Base-by-base conservation (phyloP, 2,113 vertebrate species). In the Heterocephalus glaber region DNA sequence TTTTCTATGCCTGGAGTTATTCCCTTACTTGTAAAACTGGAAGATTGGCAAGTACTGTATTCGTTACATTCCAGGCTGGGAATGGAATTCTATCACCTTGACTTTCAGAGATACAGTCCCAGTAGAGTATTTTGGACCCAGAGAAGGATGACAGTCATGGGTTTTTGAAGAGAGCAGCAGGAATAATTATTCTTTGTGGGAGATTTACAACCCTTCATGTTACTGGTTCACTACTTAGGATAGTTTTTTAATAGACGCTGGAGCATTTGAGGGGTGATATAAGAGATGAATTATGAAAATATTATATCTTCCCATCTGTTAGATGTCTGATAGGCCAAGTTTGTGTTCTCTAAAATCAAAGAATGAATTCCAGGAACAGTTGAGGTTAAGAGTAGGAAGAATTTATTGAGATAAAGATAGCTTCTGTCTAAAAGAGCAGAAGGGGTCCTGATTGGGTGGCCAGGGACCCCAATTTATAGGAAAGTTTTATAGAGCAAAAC, bases 31-130 rank as follows among this genome's bases (percentile, higher is more conserved):
- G 38, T 63, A 38, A 68, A 92, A 60, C 33, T 33, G 20, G 47
- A 7, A 90, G 10, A 44, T 17, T 47, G 8, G 19, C 20, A 68
- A 7, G 1, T 56, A 81, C 52, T 56, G 7, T 17, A 8, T 54
- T 52, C 20, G 10, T 81, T 68, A 61, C 30, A 68, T 56, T 70
- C 30, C 1, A 54, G n/a, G 24, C 24, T 33, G 47, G 30, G 60
- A 83, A 89, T 72, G 35, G 74, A 83, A 89, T 66, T 84, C 52
- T 92, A 17, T 90, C 49, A 77, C 54, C 13, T 93, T 66, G 30
- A 22, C 65, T 86, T 26, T 85, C 22, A 76, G 77, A 33, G 61
- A 28, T 11, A 4, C 33, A 65, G 28, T 9, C 14, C 3, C 52
- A 19, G 26, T 22, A 54, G 61, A 87, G 2, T 19, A 2, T 87